Evolutionary conservation across 2,888 invertebrate genomes (phyloP), one percentile per base, ranked within the genome.

Genomic region (Agonopterix alstromeriana): DNA sequence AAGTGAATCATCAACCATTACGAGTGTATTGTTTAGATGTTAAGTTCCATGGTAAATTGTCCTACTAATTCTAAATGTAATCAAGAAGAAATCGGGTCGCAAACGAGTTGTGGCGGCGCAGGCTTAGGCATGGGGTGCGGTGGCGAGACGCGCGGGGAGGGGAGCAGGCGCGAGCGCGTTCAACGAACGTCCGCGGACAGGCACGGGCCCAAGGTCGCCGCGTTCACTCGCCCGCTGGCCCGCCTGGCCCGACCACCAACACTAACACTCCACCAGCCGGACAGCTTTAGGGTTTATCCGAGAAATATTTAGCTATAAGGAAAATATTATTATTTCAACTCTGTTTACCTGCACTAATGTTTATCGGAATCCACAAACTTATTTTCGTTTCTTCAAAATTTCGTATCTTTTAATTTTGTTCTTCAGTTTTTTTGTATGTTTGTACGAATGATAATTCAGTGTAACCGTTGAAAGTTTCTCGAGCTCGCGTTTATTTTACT

Each of bases 161-260:
- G 38, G 42, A 42, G 11, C 8, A 12, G 11, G 42, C 10, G 65
- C 55, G 60, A 51, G 69, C 70, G 70, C 82, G 85, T 85, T 86
- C 87, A 87, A 87, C 84, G 87, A 88, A 87, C 87, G 87, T 86
- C 87, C 87, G 87, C 86, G 86, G 72, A 68, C 78, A 75, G 76
- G 73, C 81, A 70, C 78, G 73, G 73, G 71, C 83, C 79, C 87
- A 87, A 87, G 87, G 87, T 86, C 87, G 86, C 76, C 71, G 78
- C 81, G 75, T 76, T 75, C 76, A 72, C 77, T 70, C 73, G 73
- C 74, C 70, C 65, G 70, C 60, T 53, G 11, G 41, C 41, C 10
- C 10, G 11, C 11, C 38, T 7, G 38, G n/a, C n/a, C 38, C 38
- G 38, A 61, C 61, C 38, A 10, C n/a, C 38, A 56, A 67, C 57